A percentile compares a stretch with the other conserved stretches of the same genome.
Conservation (phyloP, 2,797 vertebrate genomes). For the Lacerta agilis region DNA sequence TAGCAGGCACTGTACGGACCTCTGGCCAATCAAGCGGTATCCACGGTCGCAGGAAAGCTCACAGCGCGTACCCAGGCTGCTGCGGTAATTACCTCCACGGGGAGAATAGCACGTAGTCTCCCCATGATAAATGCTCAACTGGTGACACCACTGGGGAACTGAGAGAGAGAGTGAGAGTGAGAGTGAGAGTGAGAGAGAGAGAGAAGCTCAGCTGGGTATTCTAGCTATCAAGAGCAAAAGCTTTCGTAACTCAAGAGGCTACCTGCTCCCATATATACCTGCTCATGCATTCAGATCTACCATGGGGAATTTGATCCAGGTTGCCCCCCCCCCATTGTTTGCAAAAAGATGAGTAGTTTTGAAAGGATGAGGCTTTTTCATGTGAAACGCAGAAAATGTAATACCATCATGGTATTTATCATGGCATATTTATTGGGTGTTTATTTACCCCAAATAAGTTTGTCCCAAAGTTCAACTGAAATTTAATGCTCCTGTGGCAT, state of each 20-base stretch:
- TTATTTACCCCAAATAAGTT: too few relatives aligned
- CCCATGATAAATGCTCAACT: conserved; percentile 85
- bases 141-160: conserved; percentile 92
- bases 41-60: conserved; percentile 88
- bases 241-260: too few relatives aligned
- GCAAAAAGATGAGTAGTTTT: not conserved
- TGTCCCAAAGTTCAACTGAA: too few relatives aligned
- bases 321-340: not conserved
- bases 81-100: conserved; percentile 81
- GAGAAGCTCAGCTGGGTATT: too few relatives aligned
- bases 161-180: not conserved
- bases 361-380: not conserved
- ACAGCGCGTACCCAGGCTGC: conserved; percentile 90
- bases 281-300: not conserved
- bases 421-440: not conserved
- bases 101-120: conserved; percentile 89
- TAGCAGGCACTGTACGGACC: conserved; percentile 84
- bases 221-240: not conserved
- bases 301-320: not conserved
- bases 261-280: too few relatives aligned
- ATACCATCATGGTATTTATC: not conserved
- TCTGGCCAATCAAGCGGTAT: conserved; percentile 85
- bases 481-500: too few relatives aligned
- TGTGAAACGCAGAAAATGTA: not conserved
- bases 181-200: not conserved